A percentile compares a stretch with the other conserved stretches of the same genome.
Conservation (phyloP, 2,797 vertebrate genomes). For the Silurus lanzhouensis region DNA sequence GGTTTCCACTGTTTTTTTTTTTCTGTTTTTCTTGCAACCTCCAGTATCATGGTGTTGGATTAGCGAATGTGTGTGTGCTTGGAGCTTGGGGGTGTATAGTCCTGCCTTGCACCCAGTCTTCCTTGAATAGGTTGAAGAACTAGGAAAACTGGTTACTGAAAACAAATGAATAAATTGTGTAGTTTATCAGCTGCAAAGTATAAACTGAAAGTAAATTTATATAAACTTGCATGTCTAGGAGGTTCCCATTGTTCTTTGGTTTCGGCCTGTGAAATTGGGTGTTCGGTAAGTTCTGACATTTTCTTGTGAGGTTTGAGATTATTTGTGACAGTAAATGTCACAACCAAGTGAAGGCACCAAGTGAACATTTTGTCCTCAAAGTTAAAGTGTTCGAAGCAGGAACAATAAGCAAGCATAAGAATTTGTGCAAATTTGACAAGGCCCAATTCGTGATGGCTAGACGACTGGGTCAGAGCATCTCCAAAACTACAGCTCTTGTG, state of each 20-base stretch:
- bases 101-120: neutral
- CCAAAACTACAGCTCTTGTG: too few species aligned
- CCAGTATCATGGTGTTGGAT: neutral
- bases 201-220: neutral
- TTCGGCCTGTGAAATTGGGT: neutral
- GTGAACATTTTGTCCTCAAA: too few species aligned
- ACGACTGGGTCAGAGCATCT: too few species aligned
- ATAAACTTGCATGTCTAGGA: neutral
- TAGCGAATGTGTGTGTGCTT: neutral
- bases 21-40: neutral
- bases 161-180: neutral
- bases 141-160: neutral
- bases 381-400: too few species aligned
- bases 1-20: neutral
- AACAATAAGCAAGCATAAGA: too few species aligned
- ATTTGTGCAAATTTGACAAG: too few species aligned
- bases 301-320: neutral
- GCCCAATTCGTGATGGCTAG: too few species aligned
- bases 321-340: neutral
- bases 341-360: too few species aligned
- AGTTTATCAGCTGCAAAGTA: neutral
- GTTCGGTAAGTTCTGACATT: neutral
- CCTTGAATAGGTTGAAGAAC: neutral
- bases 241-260: neutral
- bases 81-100: neutral